Evolutionary conservation across 2,888 invertebrate species (phyloP).

Genomic region (Trachelus tabidus): DNA sequence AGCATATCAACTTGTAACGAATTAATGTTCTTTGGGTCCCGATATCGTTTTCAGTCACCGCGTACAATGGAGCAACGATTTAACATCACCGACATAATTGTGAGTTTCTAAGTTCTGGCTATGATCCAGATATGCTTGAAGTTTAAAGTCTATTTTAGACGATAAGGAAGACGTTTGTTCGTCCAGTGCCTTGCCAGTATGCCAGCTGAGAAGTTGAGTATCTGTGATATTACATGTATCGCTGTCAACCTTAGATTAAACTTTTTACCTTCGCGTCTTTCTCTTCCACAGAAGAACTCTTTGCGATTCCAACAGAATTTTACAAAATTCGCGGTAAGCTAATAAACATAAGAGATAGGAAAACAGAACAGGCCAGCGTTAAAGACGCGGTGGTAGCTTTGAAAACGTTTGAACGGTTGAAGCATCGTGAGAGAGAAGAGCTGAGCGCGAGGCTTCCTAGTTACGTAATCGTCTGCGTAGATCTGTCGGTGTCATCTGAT

Average conservation of each 20-base stretch:
- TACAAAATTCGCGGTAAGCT: neutral
- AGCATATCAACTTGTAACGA: neutral
- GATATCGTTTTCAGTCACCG: neutral
- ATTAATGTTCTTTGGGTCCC: neutral
- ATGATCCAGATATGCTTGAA: slow-evolving; percentile 60
- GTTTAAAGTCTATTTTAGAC: slow-evolving; percentile 63
- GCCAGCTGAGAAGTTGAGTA: slow-evolving; percentile 56
- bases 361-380: neutral
- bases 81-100: slow-evolving; percentile 48
- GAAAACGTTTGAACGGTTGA: neutral
- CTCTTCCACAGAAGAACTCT: neutral
- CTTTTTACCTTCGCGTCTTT: neutral
- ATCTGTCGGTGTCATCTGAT: neutral
- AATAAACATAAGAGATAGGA: neutral
- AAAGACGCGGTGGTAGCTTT: neutral
- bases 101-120: slow-evolving; percentile 55
- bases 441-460: neutral
- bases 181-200: slow-evolving; percentile 48
- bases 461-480: neutral
- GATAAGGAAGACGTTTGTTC: slow-evolving; percentile 65
- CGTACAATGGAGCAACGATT: neutral
- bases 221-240: slow-evolving; percentile 46
- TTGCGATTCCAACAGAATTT: neutral
- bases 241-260: slow-evolving; percentile 15
- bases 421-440: neutral